Base-by-base conservation (phyloP, 2,113 vertebrate species). In the Phaethon lepturus region DNA sequence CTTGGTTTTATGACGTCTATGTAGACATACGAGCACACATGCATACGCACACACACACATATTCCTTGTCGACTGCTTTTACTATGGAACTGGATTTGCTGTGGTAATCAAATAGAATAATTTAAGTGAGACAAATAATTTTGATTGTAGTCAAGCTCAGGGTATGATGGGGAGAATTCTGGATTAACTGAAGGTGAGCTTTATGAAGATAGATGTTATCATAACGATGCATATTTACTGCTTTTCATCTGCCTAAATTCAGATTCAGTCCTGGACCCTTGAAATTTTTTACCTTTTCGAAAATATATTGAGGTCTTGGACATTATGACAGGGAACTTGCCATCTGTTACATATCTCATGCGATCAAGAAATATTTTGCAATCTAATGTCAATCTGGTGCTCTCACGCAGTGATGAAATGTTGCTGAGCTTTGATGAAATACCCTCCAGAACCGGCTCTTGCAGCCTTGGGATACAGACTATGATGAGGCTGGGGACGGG, bases 21-120 rank as follows among this genome's bases (percentile, higher is more conserved):
- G 6, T 18, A 66, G 0, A 5, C 7, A 16, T 17, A n/a, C 1
- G 8, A n/a, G 31, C 23, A 31, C 10, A 22, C 10, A 6, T n/a
- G n/a, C 13, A 4, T 55, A 13, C 12, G 5, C 38, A 14, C 10
- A 3, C 17, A 13, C 4, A 11, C 28, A 12, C 8, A 3, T 13
- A 18, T 66, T 86, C 49, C 59, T 35, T 73, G 35, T 50, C 62
- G 60, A 2, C 50, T 75, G 29, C 44, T 84, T 77, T 71, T 74
- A 45, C 29, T 80, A 40, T 53, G 58, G 17, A 78, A 42, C 24
- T 90, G 62, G 18, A 50, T 82, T 85, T 90, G 42, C 42, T 93
- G 60, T 50, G 44, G 11, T 47, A 56, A 33, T 91, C 74, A 56
- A 44, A 45, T 13, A 75, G 40, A 79, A 16, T 24, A 24, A 60